Evolutionary conservation across 2,797 vertebrate species (phyloP).

Genomic region (Melanotaenia parkinsoni): DNA sequence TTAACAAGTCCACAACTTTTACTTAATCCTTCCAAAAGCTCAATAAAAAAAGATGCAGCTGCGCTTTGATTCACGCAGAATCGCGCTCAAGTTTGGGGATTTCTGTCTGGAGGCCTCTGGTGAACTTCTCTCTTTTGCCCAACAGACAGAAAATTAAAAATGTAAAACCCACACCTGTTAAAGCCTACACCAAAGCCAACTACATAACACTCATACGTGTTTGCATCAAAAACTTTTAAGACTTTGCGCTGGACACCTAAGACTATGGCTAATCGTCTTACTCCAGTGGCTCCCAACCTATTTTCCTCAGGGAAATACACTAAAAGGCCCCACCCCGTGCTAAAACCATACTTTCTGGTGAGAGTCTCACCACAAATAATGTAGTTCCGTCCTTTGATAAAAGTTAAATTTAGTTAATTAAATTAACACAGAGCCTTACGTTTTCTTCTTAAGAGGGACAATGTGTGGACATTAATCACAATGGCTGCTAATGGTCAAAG

Average conservation of each 20-base stretch:
- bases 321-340: too few species aligned
- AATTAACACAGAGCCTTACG: too few species aligned
- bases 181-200: slow-evolving; percentile 34
- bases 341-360: too few species aligned
- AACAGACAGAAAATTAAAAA: neutral
- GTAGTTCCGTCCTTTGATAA: too few species aligned
- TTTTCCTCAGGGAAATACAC: too few species aligned
- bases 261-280: slow-evolving; percentile 57
- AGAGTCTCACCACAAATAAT: too few species aligned
- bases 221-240: slow-evolving; percentile 50
- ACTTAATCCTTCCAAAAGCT: slow-evolving; percentile 8
- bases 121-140: neutral
- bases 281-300: too few species aligned
- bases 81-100: neutral
- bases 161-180: slow-evolving; percentile 7
- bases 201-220: slow-evolving; percentile 14
- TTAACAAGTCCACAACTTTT: slow-evolving; percentile 3
- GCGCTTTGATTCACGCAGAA: slow-evolving; percentile 1
- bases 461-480: too few species aligned
- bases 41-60: slow-evolving; percentile 2
- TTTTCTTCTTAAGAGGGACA: too few species aligned
- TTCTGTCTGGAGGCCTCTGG: slow-evolving; percentile 1
- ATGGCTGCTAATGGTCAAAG: too few species aligned
- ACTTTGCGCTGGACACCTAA: slow-evolving; percentile 66
- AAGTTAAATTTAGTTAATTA: too few species aligned